These are phyloP conservation scores for Patiria miniata DNA, from an alignment of 35 echinoderm and acorn worm species.

Conservation along the genomic window DNA sequence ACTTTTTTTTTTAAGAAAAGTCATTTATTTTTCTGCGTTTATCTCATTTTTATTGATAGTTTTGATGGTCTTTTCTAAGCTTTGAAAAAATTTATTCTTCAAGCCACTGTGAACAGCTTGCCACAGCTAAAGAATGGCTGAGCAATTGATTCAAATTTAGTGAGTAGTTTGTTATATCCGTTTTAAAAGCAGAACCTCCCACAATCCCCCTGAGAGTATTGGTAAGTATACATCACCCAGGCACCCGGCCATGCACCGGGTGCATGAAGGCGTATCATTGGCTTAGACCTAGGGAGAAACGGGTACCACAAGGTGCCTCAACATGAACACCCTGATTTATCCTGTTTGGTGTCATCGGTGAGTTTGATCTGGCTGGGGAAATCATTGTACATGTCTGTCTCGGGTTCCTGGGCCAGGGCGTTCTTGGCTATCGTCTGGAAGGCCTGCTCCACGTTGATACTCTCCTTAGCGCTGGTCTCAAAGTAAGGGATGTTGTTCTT, in stretches of 20 bases:
- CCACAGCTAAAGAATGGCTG: too few relatives aligned
- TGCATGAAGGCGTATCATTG: background rate
- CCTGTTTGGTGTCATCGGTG: slow-evolving; percentile 77
- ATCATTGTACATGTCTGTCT: slow-evolving; percentile 87
- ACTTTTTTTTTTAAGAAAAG: too few relatives aligned
- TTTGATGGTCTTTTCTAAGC: too few relatives aligned
- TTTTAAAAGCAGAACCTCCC: background rate
- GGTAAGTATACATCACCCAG: background rate
- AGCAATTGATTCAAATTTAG: too few relatives aligned
- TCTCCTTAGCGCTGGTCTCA: slow-evolving; percentile 99
- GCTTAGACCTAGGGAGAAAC: background rate
- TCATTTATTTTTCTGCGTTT: too few relatives aligned
- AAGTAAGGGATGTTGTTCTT: slow-evolving; percentile 99
- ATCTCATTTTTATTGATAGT: too few relatives aligned
- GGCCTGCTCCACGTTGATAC: slow-evolving; percentile 99
- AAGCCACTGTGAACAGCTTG: too few relatives aligned
- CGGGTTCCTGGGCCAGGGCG: slow-evolving; percentile 96
- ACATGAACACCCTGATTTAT: slow-evolving; percentile 75
- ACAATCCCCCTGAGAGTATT: background rate
- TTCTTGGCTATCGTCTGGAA: slow-evolving; percentile 99
- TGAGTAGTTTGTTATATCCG: background rate
- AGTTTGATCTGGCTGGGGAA: slow-evolving; percentile 92
- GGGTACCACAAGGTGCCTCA: slow-evolving; percentile 39
- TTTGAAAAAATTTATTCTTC: too few relatives aligned
- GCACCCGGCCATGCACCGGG: background rate